Base-by-base conservation (phyloP, 2,797 vertebrate species). In the Liparis tanakae region DNA sequence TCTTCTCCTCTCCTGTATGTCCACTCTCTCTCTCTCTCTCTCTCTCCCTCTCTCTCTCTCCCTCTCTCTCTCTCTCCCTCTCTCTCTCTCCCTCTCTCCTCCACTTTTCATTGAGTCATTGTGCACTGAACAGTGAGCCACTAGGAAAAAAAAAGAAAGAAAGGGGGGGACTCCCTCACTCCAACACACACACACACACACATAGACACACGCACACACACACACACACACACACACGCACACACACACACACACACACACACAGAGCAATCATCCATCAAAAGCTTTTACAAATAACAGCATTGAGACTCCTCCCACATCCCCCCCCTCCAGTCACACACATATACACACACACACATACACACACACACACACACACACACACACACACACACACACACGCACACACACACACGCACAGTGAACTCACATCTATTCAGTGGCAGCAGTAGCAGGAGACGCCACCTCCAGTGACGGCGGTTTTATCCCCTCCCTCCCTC, bases 201-300 rank as follows among this genome's bases (percentile, higher is more conserved):
- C 70, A 5, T 63, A n/a, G 30, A 33, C 80, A 61, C 67, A 50
- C 62, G 34, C 67, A 53, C 75, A 8, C 54, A 33, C 73, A 37
- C 85, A 80, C 80, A 83, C 41, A 43, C 78, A 3, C 80, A 8
- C 71, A 5, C 70, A 18, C 56, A 36, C 81, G 59, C 64, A 39
- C 57, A 41, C 68, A 54, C 76, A 7, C 54, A 33, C 69, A 37
- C 72, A 62, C 73, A 46, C 81, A 83, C 86, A 77, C 81, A 85
- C 87, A 79, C 80, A 82, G 61, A 86, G 85, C 86, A 88, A 89
- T 92, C 91, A 92, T 91, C 90, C 86, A 92, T 92, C 91, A 91
- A 92, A 91, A 88, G 91, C 89, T 88, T 91, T 90, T 91, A 90
- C 91, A 92, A 94, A 94, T 91, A 92, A 89, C 90, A 88, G 89